phyloP scores from a whole-genome alignment of 1,140 invertebrate species.

The Zaprionus davidi region DNA sequence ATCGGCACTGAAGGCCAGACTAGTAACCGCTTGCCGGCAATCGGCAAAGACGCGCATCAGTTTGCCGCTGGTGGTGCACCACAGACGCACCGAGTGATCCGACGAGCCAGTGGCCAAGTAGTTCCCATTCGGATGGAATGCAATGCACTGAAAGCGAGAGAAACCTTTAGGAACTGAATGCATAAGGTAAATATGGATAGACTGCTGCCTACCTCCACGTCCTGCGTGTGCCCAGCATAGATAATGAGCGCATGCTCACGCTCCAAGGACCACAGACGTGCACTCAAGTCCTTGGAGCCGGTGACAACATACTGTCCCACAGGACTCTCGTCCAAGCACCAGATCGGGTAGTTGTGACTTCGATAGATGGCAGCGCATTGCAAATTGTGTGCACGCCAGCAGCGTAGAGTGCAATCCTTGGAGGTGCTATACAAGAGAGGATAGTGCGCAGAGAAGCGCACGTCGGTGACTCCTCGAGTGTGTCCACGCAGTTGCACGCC shows the following conservation, averaged over 20 bases:
- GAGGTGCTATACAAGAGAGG: slow-evolving; percentile 90
- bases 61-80: slow-evolving; percentile 87
- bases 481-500: slow-evolving; percentile 89
- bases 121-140: slow-evolving; percentile 93
- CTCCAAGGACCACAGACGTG: slow-evolving; percentile 93
- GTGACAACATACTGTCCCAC: slow-evolving; percentile 91
- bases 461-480: slow-evolving; percentile 89
- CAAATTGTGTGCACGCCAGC: slow-evolving; percentile 89
- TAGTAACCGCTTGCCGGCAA: slow-evolving; percentile 90
- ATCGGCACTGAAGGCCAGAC: slow-evolving; percentile 91
- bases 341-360: slow-evolving; percentile 94
- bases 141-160: slow-evolving; percentile 85
- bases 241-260: slow-evolving; percentile 91
- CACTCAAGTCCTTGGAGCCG: slow-evolving; percentile 93
- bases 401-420: slow-evolving; percentile 90
- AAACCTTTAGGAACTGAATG: neutral
- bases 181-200: slow-evolving; percentile 42
- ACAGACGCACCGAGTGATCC: slow-evolving; percentile 91
- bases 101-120: slow-evolving; percentile 92
- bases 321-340: slow-evolving; percentile 91
- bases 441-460: slow-evolving; percentile 87
- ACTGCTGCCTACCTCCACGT: slow-evolving; percentile 88
- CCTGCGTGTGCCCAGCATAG: slow-evolving; percentile 92
- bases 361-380: slow-evolving; percentile 89
- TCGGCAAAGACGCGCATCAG: slow-evolving; percentile 92